phyloP scores from a whole-genome alignment of 1,140 invertebrate genomes.

The Argopecten irradians region DNA sequence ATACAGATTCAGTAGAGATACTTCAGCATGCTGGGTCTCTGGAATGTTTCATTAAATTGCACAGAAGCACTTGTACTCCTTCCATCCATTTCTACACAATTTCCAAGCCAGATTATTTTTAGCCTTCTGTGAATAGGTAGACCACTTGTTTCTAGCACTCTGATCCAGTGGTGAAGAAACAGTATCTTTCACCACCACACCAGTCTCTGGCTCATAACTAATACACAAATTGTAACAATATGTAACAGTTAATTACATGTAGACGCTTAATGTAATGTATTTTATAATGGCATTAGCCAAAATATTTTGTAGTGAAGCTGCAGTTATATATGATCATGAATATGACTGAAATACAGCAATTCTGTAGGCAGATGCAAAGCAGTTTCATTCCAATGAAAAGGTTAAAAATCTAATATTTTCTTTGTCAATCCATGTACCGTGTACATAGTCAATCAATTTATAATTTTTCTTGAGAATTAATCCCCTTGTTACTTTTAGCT shows the following conservation, averaged over 20 bases:
- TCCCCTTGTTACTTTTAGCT: no score
- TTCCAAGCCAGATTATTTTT: not conserved
- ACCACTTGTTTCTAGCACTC: slow-evolving; percentile 4
- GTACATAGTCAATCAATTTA: no score
- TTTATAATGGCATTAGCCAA: no score
- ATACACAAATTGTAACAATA: not conserved
- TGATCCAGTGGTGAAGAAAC: not conserved
- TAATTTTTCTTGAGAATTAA: no score
- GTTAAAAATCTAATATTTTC: no score
- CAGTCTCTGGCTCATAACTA: not conserved
- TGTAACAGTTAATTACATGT: not conserved
- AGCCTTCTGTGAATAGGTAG: not conserved
- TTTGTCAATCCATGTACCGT: no score
- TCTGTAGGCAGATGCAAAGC: no score
- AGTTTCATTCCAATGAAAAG: no score
- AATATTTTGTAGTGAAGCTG: no score
- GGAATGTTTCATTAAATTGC: not conserved
- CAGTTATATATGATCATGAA: no score
- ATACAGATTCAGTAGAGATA: not conserved
- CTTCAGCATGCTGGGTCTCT: not conserved
- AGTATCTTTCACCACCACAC: not conserved
- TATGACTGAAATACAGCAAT: no score
- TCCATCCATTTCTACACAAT: not conserved
- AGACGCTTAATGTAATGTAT: no score
- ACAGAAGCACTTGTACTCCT: not conserved